Conservation (phyloP, 92 coral and sea anemone genomes). For the Epizoanthus stellaris region DNA sequence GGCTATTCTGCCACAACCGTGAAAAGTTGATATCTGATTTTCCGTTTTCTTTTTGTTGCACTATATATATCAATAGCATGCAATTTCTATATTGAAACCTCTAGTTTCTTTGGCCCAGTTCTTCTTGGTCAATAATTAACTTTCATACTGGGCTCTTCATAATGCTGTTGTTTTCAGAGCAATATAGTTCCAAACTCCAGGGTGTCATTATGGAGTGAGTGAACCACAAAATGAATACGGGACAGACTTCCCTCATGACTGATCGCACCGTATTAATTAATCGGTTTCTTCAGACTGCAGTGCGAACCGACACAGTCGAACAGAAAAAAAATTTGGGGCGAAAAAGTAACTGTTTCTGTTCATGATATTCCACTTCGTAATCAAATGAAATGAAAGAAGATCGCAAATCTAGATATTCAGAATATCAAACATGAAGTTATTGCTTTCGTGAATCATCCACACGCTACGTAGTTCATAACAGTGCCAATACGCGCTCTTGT, state of each 20-base stretch:
- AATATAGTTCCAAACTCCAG: background rate
- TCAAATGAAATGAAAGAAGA: conserved; percentile 18
- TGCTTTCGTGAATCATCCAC: conserved; percentile 11
- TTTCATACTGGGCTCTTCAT: background rate
- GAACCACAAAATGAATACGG: background rate
- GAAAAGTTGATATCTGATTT: background rate
- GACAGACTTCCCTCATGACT: background rate
- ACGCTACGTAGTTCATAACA: background rate
- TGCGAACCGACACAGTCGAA: background rate
- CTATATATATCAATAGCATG: conserved; percentile 16
- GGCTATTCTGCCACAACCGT: background rate
- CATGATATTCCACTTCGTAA: conserved; percentile 5
- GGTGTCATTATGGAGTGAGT: conserved; percentile 9
- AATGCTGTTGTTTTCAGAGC: conserved; percentile 17
- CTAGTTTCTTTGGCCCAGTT: background rate
- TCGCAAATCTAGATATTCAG: background rate
- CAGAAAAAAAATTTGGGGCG: background rate
- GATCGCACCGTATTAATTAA: conserved; percentile 8
- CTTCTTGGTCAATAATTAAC: conserved; percentile 21
- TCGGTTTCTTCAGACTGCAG: background rate
- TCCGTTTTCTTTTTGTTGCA: background rate
- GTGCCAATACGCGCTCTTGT: background rate
- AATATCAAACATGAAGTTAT: background rate
- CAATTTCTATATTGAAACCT: conserved; percentile 8
- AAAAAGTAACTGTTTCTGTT: conserved; percentile 14